Evolutionary conservation across 2,888 invertebrate species (phyloP).

Genomic region (Globia sparganii): DNA sequence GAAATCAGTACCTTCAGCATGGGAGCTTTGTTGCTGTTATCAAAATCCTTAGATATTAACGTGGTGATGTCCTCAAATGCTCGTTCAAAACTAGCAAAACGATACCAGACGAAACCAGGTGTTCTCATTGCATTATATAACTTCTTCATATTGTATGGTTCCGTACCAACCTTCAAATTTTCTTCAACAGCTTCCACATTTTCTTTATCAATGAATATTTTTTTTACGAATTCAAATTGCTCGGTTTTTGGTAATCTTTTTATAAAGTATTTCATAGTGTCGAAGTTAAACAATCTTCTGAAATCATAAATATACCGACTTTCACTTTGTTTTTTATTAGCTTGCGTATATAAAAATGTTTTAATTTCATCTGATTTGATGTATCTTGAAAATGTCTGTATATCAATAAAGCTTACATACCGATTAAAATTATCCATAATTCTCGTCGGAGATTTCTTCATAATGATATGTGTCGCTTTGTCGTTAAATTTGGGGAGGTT

Average conservation of each 20-base stretch:
- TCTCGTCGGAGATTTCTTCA: constrained; percentile 76
- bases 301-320: constrained; percentile 35
- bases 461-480: constrained; percentile 76
- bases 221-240: constrained; percentile 77
- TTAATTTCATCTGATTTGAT: constrained; percentile 75
- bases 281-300: constrained; percentile 65
- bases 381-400: constrained; percentile 78
- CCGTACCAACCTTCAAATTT: constrained; percentile 56
- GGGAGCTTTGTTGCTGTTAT: constrained; percentile 62
- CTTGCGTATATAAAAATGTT: constrained; percentile 73
- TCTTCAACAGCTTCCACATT: constrained; percentile 56
- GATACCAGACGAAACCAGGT: constrained; percentile 76
- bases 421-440: constrained; percentile 74
- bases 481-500: constrained; percentile 68
- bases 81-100: constrained; percentile 76
- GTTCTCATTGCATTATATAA: constrained; percentile 54
- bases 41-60: constrained; percentile 57
- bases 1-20: constrained; percentile 75
- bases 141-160: constrained; percentile 63
- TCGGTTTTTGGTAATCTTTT: constrained; percentile 73
- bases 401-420: constrained; percentile 71
- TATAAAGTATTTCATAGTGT: constrained; percentile 72
- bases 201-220: constrained; percentile 75
- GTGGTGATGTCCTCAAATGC: constrained; percentile 75
- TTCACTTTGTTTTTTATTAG: constrained; percentile 47